These are phyloP conservation scores for Alfaro cultratus DNA, from an alignment of 2,797 vertebrate genomes.

Conservation along the genomic window DNA sequence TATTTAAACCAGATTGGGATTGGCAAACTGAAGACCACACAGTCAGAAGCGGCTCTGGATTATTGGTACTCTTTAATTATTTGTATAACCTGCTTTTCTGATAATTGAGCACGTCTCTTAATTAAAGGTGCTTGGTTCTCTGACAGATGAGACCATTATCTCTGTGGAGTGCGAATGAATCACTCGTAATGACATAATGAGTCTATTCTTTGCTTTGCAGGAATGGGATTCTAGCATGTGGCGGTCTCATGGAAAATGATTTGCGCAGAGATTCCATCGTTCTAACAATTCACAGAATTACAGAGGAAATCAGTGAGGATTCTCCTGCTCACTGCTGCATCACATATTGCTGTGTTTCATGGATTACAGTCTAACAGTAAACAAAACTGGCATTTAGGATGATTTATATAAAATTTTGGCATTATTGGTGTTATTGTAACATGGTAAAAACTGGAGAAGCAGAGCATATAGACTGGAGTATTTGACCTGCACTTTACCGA, in stretches of 20 bases:
- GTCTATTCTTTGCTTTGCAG: conserved; percentile 40
- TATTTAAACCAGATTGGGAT: not conserved
- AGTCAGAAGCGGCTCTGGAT: conserved; percentile 3
- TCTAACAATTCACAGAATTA: conserved; percentile 8
- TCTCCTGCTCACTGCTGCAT: not conserved
- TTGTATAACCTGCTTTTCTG: conserved; percentile 41
- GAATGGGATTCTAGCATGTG: conserved; percentile 27
- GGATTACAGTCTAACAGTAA: conserved; percentile 7
- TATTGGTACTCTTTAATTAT: conserved; percentile 31
- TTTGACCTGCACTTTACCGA: not conserved
- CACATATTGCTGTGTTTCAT: not conserved
- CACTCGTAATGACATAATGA: conserved; percentile 62
- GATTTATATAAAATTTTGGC: not conserved
- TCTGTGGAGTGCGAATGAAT: conserved; percentile 60
- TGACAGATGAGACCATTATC: conserved; percentile 73
- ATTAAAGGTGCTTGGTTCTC: conserved; percentile 60
- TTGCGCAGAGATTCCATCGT: conserved; percentile 3
- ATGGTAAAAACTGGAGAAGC: not conserved
- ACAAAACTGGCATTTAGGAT: not conserved
- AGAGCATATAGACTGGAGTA: not conserved
- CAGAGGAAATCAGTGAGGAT: not conserved
- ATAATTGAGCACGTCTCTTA: conserved; percentile 57
- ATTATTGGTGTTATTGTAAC: conserved; percentile 14
- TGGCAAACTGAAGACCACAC: conserved; percentile 2
- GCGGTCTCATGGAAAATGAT: conserved; percentile 8